phyloP scores from a whole-genome alignment of 2,888 invertebrate species.

The Acanthosepion lycidas region DNA sequence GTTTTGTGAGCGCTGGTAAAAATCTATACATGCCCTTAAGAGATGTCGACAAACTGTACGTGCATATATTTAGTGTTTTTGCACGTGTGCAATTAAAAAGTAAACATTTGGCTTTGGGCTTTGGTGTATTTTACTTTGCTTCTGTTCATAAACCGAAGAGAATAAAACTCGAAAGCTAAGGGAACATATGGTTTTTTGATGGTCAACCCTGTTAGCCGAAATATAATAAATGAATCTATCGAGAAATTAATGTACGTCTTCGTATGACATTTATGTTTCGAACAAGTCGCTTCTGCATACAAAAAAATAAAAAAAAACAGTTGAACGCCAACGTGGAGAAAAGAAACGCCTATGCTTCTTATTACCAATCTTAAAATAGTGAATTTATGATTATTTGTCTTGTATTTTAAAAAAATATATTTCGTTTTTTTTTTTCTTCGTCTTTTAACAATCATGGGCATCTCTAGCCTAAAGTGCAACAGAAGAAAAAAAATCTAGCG shows the following conservation, averaged over 20 bases:
- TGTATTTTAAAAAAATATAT: neutral
- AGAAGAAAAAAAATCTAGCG: neutral
- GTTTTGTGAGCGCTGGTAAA: too few species aligned
- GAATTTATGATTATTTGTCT: neutral
- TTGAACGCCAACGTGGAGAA: neutral
- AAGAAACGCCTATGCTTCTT: neutral
- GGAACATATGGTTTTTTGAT: neutral
- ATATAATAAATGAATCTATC: slow-evolving; percentile 17
- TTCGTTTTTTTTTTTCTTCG: neutral
- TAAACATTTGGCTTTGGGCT: neutral
- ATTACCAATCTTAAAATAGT: slow-evolving; percentile 4
- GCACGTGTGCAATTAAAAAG: neutral
- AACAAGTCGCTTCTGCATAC: neutral
- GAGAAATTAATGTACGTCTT: slow-evolving; percentile 20
- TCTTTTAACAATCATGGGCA: neutral
- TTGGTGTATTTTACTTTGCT: neutral
- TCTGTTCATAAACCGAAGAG: neutral
- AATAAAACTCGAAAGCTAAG: neutral
- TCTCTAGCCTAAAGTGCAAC: neutral
- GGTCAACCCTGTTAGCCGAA: neutral
- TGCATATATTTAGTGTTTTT: neutral
- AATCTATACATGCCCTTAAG: too few species aligned
- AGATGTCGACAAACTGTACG: neutral
- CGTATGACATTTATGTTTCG: neutral
- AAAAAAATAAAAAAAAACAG: neutral